Evolutionary conservation across 2,888 invertebrate genomes (phyloP), one percentile per base, ranked within the genome.

Genomic region (Bhutanitis thaidina): DNA sequence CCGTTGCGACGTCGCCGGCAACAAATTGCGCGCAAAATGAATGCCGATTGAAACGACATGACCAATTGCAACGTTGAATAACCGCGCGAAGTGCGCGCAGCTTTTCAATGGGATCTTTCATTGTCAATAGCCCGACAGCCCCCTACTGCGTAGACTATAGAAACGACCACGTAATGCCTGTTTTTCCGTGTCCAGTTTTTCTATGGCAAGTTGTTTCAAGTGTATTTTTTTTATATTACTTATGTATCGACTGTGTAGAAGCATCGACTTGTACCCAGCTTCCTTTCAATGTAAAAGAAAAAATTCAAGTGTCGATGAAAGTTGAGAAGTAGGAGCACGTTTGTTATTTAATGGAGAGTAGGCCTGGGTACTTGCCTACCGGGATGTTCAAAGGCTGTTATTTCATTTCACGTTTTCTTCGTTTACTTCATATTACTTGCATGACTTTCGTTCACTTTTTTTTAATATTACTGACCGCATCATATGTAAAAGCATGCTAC

Each of bases 1-100:
- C 47, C 53, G 58, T 69, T 59, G 58, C 54, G 39, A 46, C 54
- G 58, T 69, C 60, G 59, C 53, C 40, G 47, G 55, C 64, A 71
- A 75, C 76, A 77, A 77, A 77, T 77, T 73, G 73, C 62, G 44
- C 48, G 56, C 57, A 60, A 66, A 74, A 66, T 68, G 71, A 71
- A 68, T 68, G 63, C 62, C 69, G 65, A 74, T 71, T 65, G 63
- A 62, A 68, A 61, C 61, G 60, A 60, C 64, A 59, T 56, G 57
- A 43, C 53, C 58, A 57, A 60, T 58, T 53, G 59, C 60, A 32
- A 14, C 46, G 40, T 49, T 43, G 43, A 35, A 47, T 47, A 39
- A 41, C 15, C n/a, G 41, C 41, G n/a, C n/a, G n/a, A n/a, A n/a
- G n/a, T n/a, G n/a, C n/a, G n/a, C 29, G 25, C 15, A 10, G 40